Conservation (phyloP, 1,140 invertebrate genomes). For the Cydia strobilella region DNA sequence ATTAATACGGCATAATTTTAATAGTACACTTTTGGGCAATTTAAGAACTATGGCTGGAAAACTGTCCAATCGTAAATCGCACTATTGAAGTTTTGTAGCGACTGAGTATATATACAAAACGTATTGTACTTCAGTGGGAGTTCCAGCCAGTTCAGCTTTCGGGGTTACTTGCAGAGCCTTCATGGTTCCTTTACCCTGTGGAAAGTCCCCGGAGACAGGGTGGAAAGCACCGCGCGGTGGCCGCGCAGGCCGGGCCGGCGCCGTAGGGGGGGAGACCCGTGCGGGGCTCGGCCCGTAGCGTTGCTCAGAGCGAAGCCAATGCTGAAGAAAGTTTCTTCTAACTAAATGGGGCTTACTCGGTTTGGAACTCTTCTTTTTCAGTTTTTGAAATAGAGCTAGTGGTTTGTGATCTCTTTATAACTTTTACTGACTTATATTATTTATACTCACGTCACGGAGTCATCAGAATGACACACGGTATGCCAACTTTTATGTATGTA, state of each 20-base stretch:
- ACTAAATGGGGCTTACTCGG: slow-evolving; percentile 78
- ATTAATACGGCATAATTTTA: background rate
- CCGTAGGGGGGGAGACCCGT: slow-evolving; percentile 65
- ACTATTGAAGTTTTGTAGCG: slow-evolving; percentile 49
- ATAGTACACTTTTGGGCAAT: background rate
- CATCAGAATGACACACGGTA: no score
- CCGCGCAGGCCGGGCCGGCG: slow-evolving; percentile 54
- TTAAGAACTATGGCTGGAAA: background rate
- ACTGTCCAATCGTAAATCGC: slow-evolving; percentile 47
- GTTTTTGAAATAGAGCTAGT: background rate
- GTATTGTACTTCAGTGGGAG: slow-evolving; percentile 24
- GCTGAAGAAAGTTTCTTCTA: slow-evolving; percentile 53
- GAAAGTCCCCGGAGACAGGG: slow-evolving; percentile 77
- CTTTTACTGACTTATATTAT: no score
- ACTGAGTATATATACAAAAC: slow-evolving; percentile 44
- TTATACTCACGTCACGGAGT: no score
- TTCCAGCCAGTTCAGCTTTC: slow-evolving; percentile 70
- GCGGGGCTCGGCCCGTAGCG: slow-evolving; percentile 52
- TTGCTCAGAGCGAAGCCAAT: slow-evolving; percentile 77
- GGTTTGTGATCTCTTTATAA: no score
- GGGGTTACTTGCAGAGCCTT: slow-evolving; percentile 65
- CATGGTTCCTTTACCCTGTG: slow-evolving; percentile 66
- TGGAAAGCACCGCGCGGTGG: slow-evolving; percentile 70
- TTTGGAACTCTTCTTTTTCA: slow-evolving; percentile 55
- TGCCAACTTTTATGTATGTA: no score